Percentiles rank a stretch among this genome's conserved stretches.
These are phyloP conservation scores for Prosapia bicincta DNA, from an alignment of 2,888 invertebrate species.

Conservation along the genomic window DNA sequence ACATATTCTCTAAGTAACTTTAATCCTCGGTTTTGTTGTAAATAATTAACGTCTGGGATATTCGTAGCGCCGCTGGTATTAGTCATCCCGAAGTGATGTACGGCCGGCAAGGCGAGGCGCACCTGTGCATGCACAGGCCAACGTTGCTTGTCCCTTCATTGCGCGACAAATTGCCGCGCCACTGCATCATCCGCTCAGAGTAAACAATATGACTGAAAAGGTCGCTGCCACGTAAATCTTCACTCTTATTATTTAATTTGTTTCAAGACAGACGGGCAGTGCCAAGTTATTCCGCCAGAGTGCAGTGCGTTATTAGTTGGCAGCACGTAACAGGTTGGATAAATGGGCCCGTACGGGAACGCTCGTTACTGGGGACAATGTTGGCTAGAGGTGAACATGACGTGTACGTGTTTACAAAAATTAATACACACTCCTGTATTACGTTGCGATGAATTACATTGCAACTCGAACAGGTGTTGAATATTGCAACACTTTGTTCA, in stretches of 20 bases:
- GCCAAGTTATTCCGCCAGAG: background rate
- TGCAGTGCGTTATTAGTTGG: background rate
- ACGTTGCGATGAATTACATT: too few relatives aligned
- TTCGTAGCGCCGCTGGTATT: background rate
- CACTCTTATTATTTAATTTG: background rate
- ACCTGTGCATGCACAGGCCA: background rate
- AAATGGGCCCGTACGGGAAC: background rate
- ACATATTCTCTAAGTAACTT: too few relatives aligned
- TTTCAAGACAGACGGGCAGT: background rate
- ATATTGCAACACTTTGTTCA: too few relatives aligned
- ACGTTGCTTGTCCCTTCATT: background rate
- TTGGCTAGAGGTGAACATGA: too few relatives aligned
- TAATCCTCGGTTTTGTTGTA: background rate
- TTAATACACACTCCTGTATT: too few relatives aligned
- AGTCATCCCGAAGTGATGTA: background rate
- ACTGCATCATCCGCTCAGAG: background rate
- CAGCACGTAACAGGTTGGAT: background rate
- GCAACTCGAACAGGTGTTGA: too few relatives aligned
- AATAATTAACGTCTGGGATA: background rate
- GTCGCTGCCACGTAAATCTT: background rate
- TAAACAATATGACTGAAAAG: background rate
- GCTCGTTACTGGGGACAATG: too few relatives aligned
- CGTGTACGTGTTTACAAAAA: too few relatives aligned
- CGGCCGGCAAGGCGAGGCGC: background rate
- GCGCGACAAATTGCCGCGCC: background rate